These are phyloP conservation scores for Drosophila anomalata DNA, from an alignment of 2,888 invertebrate species.

Conservation along the genomic window DNA sequence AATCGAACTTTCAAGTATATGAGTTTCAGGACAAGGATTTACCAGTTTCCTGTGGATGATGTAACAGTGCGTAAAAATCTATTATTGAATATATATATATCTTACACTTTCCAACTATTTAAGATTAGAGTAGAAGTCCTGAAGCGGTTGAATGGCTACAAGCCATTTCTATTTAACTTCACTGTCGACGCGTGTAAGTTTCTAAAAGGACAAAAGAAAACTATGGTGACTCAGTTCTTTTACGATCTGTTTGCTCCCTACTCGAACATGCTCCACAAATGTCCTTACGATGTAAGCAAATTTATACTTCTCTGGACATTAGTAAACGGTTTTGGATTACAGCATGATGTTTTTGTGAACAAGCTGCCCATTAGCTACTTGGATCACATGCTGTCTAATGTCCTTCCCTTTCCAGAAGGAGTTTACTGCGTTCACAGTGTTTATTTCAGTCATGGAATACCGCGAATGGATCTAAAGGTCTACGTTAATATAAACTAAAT, in stretches of 20 bases:
- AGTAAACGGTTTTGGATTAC: neutral
- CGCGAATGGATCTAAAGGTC: slow-evolving; percentile 5
- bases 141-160: slow-evolving; percentile 17
- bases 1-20: slow-evolving; percentile 19
- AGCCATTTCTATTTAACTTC: slow-evolving; percentile 14
- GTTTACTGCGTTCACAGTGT: slow-evolving; percentile 6
- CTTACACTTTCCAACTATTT: neutral
- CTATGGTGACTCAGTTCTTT: neutral
- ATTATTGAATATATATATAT: neutral
- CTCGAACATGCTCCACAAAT: slow-evolving; percentile 6
- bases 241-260: slow-evolving; percentile 7
- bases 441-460: neutral
- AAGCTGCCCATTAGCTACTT: slow-evolving; percentile 10
- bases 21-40: slow-evolving; percentile 9
- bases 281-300: slow-evolving; percentile 17
- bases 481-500: neutral
- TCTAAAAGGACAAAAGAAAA: slow-evolving; percentile 1
- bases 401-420: slow-evolving; percentile 12
- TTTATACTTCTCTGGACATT: neutral
- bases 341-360: slow-evolving; percentile 11
- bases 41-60: slow-evolving; percentile 1
- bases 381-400: neutral
- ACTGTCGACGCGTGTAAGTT: slow-evolving; percentile 3
- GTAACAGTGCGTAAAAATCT: neutral
- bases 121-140: slow-evolving; percentile 1